Percentiles rank a stretch among this genome's conserved stretches.
Evolutionary conservation across 2,888 invertebrate genomes (phyloP).

Genomic region (Pherbina coryleti): DNA sequence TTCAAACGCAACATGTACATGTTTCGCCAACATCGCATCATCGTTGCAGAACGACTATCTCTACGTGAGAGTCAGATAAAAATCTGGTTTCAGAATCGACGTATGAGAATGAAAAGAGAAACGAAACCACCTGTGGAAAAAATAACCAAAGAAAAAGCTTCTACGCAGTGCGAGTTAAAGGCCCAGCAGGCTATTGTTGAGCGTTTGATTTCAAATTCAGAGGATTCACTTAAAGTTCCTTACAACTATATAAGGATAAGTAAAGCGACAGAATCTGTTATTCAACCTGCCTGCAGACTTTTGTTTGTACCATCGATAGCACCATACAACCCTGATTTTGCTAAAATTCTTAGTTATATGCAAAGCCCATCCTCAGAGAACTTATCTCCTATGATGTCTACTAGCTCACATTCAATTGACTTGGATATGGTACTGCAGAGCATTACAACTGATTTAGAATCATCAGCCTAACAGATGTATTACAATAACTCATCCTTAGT

Average conservation of each 20-base stretch:
- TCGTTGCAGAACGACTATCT: slow-evolving; percentile 93
- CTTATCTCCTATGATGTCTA: background rate
- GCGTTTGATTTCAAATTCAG: slow-evolving; percentile 61
- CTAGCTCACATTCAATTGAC: slow-evolving; percentile 6
- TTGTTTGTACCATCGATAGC: background rate
- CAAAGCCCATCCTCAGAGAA: background rate
- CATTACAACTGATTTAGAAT: slow-evolving; percentile 40
- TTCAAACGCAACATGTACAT: slow-evolving; percentile 96
- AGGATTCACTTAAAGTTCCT: slow-evolving; percentile 50
- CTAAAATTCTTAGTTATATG: slow-evolving; percentile 43
- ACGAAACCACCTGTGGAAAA: slow-evolving; percentile 53
- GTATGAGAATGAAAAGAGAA: slow-evolving; percentile 81
- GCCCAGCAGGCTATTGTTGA: slow-evolving; percentile 59
- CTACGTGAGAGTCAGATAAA: slow-evolving; percentile 90
- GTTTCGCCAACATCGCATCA: slow-evolving; percentile 91
- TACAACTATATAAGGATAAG: slow-evolving; percentile 40
- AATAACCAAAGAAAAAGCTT: slow-evolving; percentile 49
- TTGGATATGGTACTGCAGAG: slow-evolving; percentile 42
- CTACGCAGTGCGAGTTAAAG: slow-evolving; percentile 54
- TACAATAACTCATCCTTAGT: too few relatives aligned
- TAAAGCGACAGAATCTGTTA: background rate
- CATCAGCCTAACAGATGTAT: too few relatives aligned
- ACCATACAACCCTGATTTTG: slow-evolving; percentile 36
- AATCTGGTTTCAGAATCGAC: slow-evolving; percentile 86
- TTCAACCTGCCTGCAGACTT: background rate